Evolutionary conservation across 2,113 vertebrate species (phyloP).

Genomic region (Oreamnos americanus): DNA sequence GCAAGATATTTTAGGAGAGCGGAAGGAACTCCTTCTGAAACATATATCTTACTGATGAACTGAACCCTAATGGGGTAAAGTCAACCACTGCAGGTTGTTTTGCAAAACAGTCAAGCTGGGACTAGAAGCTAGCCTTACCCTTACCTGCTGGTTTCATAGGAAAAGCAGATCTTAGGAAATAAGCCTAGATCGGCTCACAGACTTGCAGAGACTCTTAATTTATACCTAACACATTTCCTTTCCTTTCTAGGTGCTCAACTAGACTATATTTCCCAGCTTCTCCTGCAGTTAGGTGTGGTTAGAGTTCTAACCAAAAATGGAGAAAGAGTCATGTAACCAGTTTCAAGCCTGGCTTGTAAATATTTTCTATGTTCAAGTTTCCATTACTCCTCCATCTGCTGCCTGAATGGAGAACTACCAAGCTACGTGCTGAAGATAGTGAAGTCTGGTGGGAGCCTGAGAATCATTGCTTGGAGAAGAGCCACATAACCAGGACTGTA

Average conservation of each 20-base stretch:
- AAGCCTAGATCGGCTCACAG: background rate
- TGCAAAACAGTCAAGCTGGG: background rate
- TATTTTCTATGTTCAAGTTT: background rate
- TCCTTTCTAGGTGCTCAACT: background rate
- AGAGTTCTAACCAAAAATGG: background rate
- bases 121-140: background rate
- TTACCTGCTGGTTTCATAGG: background rate
- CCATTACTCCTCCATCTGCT: background rate
- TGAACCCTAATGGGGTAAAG: background rate
- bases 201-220: background rate
- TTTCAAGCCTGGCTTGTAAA: background rate
- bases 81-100: background rate
- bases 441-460: background rate
- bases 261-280: background rate
- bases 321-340: background rate
- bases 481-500: background rate
- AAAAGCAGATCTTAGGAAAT: background rate
- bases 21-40: background rate
- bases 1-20: background rate
- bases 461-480: background rate
- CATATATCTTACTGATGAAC: background rate
- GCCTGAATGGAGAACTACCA: background rate
- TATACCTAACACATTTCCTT: background rate
- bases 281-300: background rate
- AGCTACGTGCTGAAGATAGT: background rate